phyloP scores from a whole-genome alignment of 2,888 invertebrate genomes.

The Pandemis heparana region DNA sequence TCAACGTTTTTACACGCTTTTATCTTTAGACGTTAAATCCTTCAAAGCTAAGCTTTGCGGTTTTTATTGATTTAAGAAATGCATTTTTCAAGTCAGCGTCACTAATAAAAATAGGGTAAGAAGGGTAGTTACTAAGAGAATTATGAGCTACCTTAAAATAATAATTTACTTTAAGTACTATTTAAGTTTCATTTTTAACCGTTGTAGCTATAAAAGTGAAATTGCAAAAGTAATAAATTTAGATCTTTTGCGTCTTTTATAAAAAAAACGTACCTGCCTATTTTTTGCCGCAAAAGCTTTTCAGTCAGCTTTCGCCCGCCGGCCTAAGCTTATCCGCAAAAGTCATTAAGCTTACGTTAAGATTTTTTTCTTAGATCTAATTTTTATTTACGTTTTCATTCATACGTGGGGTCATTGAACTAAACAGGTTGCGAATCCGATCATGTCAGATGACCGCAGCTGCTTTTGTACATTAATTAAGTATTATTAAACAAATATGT shows the following conservation, averaged over 20 bases:
- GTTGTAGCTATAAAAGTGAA: no score
- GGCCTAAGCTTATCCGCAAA: background rate
- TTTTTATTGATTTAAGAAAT: no score
- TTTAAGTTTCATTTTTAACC: no score
- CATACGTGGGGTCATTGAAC: constrained; percentile 36
- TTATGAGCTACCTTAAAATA: no score
- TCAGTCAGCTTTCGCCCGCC: constrained; percentile 1
- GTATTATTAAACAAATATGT: constrained; percentile 9
- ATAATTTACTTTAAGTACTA: no score
- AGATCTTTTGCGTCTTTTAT: background rate
- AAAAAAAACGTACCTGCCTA: background rate
- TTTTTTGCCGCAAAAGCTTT: background rate
- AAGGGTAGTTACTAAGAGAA: no score
- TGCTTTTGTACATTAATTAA: constrained; percentile 24
- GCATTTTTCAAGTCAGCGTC: no score
- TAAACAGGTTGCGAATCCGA: constrained; percentile 35
- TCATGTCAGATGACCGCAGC: background rate
- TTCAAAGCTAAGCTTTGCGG: no score
- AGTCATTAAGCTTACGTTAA: constrained; percentile 4
- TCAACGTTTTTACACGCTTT: no score
- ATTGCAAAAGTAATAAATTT: no score
- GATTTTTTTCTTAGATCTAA: background rate
- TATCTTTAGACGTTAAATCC: no score
- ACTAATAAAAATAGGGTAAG: no score
- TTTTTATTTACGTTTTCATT: constrained; percentile 22